Evolutionary conservation across 30 jellyfish, hydroid and myxozoan genomes (phyloP).

Genomic region (Aurelia aurita complex sp. Pacific): DNA sequence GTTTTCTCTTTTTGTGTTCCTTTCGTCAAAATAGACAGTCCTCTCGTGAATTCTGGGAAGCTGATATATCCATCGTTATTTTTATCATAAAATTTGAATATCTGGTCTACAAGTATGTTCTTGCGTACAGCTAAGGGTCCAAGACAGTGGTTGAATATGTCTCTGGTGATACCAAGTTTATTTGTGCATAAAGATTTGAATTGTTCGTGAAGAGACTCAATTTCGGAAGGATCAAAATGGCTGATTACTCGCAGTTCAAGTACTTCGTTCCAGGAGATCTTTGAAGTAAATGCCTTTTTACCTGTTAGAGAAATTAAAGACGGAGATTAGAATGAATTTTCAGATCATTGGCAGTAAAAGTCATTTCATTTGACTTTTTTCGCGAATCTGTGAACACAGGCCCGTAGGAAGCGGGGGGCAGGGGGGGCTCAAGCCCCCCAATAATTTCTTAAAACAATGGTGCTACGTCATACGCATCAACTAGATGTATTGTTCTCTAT

Average conservation of each 20-base stretch:
- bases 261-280: constrained; percentile 78
- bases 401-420: too few relatives aligned
- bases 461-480: too few relatives aligned
- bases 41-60: constrained; percentile 84
- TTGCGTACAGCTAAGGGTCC: constrained; percentile 94
- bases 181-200: constrained; percentile 77
- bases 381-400: too few relatives aligned
- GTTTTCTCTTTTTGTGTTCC: constrained; percentile 91
- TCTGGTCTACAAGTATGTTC: constrained; percentile 85
- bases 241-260: constrained; percentile 73
- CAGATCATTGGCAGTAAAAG: too few relatives aligned
- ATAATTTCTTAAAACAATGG: too few relatives aligned
- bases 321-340: too few relatives aligned
- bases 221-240: constrained; percentile 83
- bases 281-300: constrained; percentile 32
- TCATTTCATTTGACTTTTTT: too few relatives aligned
- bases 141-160: constrained; percentile 71
- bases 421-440: too few relatives aligned
- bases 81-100: constrained; percentile 79
- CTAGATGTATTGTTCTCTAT: too few relatives aligned
- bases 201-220: constrained; percentile 89
- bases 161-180: constrained; percentile 82
- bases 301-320: constrained; percentile 47
- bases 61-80: constrained; percentile 86
- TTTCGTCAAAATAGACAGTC: constrained; percentile 78